Evolutionary conservation across 2,113 vertebrate genomes (phyloP), one percentile per base, ranked within the genome.

Genomic region (Oncorhynchus masou): DNA sequence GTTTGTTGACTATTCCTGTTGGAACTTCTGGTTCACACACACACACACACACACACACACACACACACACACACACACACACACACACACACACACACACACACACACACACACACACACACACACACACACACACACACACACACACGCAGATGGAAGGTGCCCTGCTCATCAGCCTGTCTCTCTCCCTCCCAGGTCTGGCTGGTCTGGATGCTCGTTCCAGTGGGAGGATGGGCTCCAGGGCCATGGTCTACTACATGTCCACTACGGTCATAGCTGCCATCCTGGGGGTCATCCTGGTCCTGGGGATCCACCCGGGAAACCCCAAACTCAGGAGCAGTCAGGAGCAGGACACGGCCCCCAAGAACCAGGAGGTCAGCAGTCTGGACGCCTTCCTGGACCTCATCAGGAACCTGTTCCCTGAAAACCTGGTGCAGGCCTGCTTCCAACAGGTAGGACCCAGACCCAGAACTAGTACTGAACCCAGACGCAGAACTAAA

Each of bases 371-470:
- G 79, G 94, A 94, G 39, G 95, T 96, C 83, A 95, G 86, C 89
- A 96, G 94, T 29, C 57, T 96, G 74, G 95, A 96, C 5, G 94
- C 95, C 65, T 95, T 96, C 88, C 87, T 96, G n/a, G 95, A 96
- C 82, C 89, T 96, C 66, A 87, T 95, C 68, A 88, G 94, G 22
- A 96, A 96, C 81, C 91, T 96, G 6, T 96, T 96, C 83, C 95
- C 94, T 0, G 94, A 96, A 84, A 96, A 96, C 84, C 87, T 96
- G 79, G 94, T 96, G 49, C 95, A 94, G 84, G 91, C 94, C 73
- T 94, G 94, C 81, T 91, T 95, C 85, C 94, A 95, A 79, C 94
- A 96, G 94, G 95, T 96, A 92, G 34, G 11, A 5, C 29, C 24
- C 22, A 9, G 16, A 54, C 51, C 51, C 16, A 54, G 51, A 54